phyloP scores from a whole-genome alignment of 2,888 invertebrate species.

The Coelogynopora nodosa region DNA sequence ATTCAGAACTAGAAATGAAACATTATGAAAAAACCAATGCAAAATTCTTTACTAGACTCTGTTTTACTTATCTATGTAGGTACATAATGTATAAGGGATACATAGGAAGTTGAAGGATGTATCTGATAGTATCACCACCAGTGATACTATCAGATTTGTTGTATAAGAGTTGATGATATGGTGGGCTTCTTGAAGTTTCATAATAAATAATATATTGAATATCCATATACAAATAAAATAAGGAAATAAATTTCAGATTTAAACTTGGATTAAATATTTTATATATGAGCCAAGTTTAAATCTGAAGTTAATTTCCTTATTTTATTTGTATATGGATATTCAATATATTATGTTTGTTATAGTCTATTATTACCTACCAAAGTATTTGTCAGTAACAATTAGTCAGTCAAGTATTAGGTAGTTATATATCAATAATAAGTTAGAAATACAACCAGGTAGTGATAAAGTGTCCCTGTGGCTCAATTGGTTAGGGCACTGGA shows the following conservation, averaged over 20 bases:
- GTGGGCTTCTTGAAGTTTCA: background rate
- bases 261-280: slow-evolving; percentile 1
- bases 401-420: slow-evolving; percentile 15
- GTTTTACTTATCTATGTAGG: slow-evolving; percentile 9
- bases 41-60: background rate
- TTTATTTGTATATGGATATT: slow-evolving; percentile 4
- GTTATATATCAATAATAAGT: background rate
- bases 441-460: background rate
- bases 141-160: background rate
- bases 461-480: too few species aligned
- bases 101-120: slow-evolving; percentile 24
- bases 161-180: background rate
- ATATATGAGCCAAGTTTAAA: background rate
- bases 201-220: slow-evolving; percentile 6
- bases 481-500: too few species aligned
- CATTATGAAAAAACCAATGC: background rate
- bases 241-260: background rate
- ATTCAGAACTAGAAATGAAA: slow-evolving; percentile 4
- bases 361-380: slow-evolving; percentile 17
- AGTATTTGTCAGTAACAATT: background rate
- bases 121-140: slow-evolving; percentile 13
- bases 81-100: slow-evolving; percentile 9
- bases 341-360: slow-evolving; percentile 8
- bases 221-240: slow-evolving; percentile 10
- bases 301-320: background rate